Percentiles rank a stretch among this genome's conserved stretches.
These are phyloP conservation scores for Strongylocentrotus purpuratus DNA, from an alignment of 35 echinoderm and acorn worm genomes.

Conservation along the genomic window DNA sequence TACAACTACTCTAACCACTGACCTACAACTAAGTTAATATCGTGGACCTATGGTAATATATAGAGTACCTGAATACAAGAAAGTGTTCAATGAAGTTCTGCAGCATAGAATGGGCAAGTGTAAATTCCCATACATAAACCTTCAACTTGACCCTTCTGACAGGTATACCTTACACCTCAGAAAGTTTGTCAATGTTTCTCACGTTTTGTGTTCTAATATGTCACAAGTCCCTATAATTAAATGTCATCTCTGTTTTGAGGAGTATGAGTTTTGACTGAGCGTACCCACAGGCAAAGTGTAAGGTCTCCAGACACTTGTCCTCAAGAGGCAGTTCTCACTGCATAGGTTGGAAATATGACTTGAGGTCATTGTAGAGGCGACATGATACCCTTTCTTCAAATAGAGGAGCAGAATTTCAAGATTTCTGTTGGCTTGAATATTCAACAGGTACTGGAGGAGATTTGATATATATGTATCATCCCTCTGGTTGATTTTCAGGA, in stretches of 20 bases:
- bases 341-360: neutral
- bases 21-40: no score
- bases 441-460: neutral
- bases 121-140: neutral
- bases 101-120: neutral
- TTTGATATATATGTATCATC: neutral
- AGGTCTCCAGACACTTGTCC: neutral
- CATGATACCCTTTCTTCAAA: neutral
- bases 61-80: no score
- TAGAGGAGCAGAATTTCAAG: neutral
- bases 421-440: neutral
- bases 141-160: neutral
- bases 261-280: neutral
- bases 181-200: neutral
- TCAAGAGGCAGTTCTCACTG: neutral
- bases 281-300: neutral
- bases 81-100: neutral
- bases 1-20: no score
- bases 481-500: neutral
- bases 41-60: no score
- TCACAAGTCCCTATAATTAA: conserved; percentile 12
- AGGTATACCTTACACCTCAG: neutral
- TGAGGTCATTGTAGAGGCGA: neutral
- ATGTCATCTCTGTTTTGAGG: neutral
- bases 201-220: neutral